phyloP scores from a whole-genome alignment of 2,113 vertebrate species.

The Halichoerus grypus region DNA sequence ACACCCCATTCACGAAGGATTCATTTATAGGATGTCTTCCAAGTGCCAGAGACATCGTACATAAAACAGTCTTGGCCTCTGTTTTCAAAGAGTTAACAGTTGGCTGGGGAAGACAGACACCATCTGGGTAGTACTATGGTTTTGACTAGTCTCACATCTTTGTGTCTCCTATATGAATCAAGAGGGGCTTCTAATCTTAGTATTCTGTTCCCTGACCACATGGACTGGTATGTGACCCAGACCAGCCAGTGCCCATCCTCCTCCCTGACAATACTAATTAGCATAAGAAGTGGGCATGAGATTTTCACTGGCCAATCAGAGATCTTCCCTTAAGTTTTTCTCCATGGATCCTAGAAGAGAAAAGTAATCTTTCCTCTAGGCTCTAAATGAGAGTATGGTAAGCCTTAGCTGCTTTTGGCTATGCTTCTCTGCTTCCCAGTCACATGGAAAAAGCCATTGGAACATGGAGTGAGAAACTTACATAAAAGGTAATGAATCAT shows the following conservation, averaged over 20 bases:
- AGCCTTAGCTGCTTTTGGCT: neutral
- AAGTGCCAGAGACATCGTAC: neutral
- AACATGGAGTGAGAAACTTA: neutral
- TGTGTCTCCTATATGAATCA: neutral
- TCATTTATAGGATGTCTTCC: neutral
- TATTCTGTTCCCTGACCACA: neutral
- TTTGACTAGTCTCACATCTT: neutral
- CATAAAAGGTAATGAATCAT: neutral
- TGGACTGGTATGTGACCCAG: neutral
- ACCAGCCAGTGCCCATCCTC: neutral
- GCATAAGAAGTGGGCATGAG: neutral
- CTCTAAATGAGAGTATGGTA: neutral
- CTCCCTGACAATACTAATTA: neutral
- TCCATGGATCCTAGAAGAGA: neutral
- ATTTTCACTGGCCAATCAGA: neutral
- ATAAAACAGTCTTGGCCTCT: neutral
- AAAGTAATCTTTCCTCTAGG: neutral
- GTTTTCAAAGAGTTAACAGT: neutral
- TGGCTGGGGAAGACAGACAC: too few relatives aligned
- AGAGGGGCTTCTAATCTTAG: neutral
- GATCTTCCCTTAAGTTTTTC: neutral
- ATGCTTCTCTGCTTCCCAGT: neutral
- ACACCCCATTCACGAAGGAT: neutral
- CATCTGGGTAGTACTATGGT: neutral
- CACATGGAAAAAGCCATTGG: neutral